Evolutionary conservation across 23 tunicate species (phyloP), one percentile per base, ranked within the genome.

Genomic region (Styela clava): DNA sequence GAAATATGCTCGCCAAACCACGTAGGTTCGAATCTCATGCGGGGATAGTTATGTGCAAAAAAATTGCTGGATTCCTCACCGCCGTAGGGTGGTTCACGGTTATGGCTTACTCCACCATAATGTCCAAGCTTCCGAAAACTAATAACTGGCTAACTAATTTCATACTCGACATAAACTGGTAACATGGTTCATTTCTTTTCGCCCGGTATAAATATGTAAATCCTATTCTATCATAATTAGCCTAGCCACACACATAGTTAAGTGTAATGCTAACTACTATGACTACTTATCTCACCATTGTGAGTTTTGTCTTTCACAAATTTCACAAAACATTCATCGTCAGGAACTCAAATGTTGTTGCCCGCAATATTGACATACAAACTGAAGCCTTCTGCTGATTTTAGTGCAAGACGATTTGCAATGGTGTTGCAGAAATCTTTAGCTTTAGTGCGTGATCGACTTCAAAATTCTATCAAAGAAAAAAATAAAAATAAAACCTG

Each of bases 371-470:
- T 96, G 61, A 96, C 99, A 62, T 91, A 96, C 69, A 96, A 63
- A 69, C 97, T 84, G 85, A 96, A 96, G 2, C 99, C 99, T 24
- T 96, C 99, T 7, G 97, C 86, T 30, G 85, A 37, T 70, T 96
- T 96, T 83, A 96, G 56, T 31, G 97, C 82, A 33, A 96, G 84
- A 31, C 99, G 69, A 69, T 96, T 96, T 63, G 94, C 99, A 74
- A 96, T 96, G 77, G 81, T 87, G 36, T 79, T 90, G 69, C 97
- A 91, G 83, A 96, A 96, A 68, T 96, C 99, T 64, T 85, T 84
- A 16, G 99, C 97, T 70, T 82, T 87, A 12, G 99, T 96, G 77
- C 97, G 74, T 24, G 97, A 91, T 96, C 99, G 37, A 96, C 99
- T 73, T 96, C 99, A 61, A 96, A 96, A 1, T 97, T 97, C 98